Evolutionary conservation across 2,888 invertebrate species (phyloP).

Genomic region (Listrodromus nycthemerus): DNA sequence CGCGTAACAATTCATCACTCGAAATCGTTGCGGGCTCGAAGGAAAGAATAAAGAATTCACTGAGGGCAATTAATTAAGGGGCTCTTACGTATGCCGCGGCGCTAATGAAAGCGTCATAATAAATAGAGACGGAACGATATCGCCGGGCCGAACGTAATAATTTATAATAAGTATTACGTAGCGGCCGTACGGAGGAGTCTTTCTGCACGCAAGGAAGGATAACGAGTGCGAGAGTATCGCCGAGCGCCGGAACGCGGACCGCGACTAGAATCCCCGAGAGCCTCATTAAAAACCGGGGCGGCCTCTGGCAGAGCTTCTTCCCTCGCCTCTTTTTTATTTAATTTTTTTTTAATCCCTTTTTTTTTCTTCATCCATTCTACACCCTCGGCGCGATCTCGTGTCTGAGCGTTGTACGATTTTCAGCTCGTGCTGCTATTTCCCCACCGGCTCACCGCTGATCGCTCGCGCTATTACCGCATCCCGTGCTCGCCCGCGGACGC

Average conservation of each 20-base stretch:
- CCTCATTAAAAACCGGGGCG: constrained; percentile 42
- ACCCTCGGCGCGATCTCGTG: constrained; percentile 56
- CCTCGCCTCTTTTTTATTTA: constrained; percentile 4
- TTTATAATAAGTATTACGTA: constrained; percentile 53
- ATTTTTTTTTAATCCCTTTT: constrained; percentile 13
- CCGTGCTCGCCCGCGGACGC: constrained; percentile 46
- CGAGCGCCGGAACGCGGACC: constrained; percentile 10
- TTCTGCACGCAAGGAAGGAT: constrained; percentile 12
- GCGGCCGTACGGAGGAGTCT: not conserved
- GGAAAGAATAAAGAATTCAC: constrained; percentile 19
- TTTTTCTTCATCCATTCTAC: constrained; percentile 5
- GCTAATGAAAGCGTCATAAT: constrained; percentile 40
- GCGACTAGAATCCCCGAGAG: constrained; percentile 31
- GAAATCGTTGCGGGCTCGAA: not conserved
- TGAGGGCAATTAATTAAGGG: constrained; percentile 42
- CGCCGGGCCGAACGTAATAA: constrained; percentile 32
- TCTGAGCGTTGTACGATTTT: constrained; percentile 24
- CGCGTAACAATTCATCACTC: not conserved
- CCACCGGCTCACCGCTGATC: constrained; percentile 46
- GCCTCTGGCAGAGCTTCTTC: constrained; percentile 30
- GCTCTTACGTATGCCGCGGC: constrained; percentile 31
- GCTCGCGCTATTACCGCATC: constrained; percentile 57
- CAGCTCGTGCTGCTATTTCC: constrained; percentile 58
- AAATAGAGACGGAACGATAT: constrained; percentile 44
- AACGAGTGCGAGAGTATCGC: constrained; percentile 31